Conservation (phyloP, 2,113 vertebrate genomes). For the Leptobrachium leishanense region DNA sequence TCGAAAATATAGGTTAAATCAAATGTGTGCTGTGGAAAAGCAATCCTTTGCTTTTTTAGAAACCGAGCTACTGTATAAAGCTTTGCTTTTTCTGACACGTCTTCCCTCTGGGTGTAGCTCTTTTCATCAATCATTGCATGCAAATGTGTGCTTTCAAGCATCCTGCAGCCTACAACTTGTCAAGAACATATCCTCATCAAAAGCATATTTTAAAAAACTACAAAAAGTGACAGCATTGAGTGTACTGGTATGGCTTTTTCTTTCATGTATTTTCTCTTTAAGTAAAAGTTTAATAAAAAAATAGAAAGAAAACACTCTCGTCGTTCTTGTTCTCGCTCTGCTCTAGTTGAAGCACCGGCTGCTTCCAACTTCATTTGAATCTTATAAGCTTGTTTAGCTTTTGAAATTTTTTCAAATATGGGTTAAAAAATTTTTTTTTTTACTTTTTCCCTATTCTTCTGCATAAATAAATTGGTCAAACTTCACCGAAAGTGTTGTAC, state of each 20-base stretch:
- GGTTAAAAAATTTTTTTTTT: background rate
- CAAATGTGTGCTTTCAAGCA: conserved; percentile 47
- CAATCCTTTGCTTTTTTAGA: conserved; percentile 45
- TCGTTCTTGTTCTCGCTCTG: conserved; percentile 13
- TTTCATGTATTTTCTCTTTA: conserved; percentile 44
- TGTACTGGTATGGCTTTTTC: conserved; percentile 30
- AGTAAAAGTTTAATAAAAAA: conserved; percentile 22
- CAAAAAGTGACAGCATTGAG: conserved; percentile 31
- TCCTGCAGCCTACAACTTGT: conserved; percentile 43
- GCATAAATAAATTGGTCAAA: background rate
- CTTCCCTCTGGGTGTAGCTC: conserved; percentile 40
- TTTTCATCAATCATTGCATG: conserved; percentile 47
- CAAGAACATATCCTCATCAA: conserved; percentile 45
- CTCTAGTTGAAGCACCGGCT: conserved; percentile 33
- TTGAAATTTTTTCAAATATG: too few relatives aligned
- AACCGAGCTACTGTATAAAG: conserved; percentile 45
- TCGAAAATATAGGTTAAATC: conserved; percentile 36
- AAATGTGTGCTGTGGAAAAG: conserved; percentile 47
- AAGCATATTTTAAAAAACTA: conserved; percentile 40
- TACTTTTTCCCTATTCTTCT: background rate
- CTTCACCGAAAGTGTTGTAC: conserved; percentile 15
- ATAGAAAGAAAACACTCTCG: background rate
- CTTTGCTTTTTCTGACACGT: conserved; percentile 49
- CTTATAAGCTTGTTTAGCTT: conserved; percentile 24
- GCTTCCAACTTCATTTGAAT: conserved; percentile 13